Base-by-base conservation (phyloP, 2,113 vertebrate species). In the Plecotus auritus region DNA sequence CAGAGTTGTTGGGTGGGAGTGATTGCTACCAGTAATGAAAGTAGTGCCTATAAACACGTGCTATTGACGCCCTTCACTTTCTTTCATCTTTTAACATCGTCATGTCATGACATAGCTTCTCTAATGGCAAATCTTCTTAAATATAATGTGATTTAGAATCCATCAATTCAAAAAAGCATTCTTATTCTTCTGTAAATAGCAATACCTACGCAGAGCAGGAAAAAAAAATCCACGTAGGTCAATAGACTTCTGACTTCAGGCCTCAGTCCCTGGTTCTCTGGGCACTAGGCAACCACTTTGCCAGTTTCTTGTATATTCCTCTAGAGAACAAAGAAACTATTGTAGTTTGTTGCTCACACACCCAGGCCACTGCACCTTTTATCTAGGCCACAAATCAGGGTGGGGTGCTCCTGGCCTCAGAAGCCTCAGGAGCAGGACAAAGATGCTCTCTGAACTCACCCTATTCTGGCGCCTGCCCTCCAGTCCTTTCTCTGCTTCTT, bases 41-140 rank as follows among this genome's bases (percentile, higher is more conserved):
- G 14, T 69, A 32, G 9, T 73, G 47, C 51, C 26, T 51, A 10
- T 6, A 32, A 0, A 18, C 20, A 54, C 47, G 11, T 54, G 32
- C 40, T 82, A 35, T 45, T 35, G 54, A 47, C 67, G 49, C 51
- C 13, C 23, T 73, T 90, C 67, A 47, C 70, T 91, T 35, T 81
- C 35, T 89, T 88, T 82, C 51, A 42, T 80, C 70, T 95, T 94
- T 67, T 45, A 91, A 88, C 54, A 20, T 30, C 9, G 54, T 73
- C 80, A 77, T 45, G 16, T 83, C 83, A 93, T 59, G 84, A 86
- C 51, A 49, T 2, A 7, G 5, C 35, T 76, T 93, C 35, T 83
- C 84, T 76, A 93, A 82, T 61, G 47, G 80, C 49, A 85, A 96
- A 95, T 69, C 9, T 59, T 81, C 92, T 88, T 13, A 91, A 89